These are phyloP conservation scores for Berghia stephanieae DNA, from an alignment of 1,140 invertebrate genomes.

Conservation along the genomic window DNA sequence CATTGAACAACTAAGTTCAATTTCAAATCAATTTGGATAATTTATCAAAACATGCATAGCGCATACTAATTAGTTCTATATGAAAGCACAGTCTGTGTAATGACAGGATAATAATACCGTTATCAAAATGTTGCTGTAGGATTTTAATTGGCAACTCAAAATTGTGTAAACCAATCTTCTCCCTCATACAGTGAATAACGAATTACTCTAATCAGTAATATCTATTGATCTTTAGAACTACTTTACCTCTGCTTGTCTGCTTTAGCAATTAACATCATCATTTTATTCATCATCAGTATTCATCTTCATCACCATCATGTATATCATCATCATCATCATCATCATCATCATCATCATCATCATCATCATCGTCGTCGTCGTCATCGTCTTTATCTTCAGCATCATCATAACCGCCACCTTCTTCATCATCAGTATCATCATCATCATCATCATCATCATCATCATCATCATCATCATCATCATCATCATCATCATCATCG, in stretches of 20 bases:
- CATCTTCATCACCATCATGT: not conserved
- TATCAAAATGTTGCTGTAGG: no score
- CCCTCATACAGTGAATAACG: no score
- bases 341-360: not conserved
- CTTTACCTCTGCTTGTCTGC: not conserved
- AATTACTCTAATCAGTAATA: no score
- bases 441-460: not conserved
- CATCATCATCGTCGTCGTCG: not conserved
- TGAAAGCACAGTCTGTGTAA: no score
- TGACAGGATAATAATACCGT: no score
- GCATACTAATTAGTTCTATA: no score
- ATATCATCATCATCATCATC: not conserved
- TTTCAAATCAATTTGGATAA: no score
- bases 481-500: constrained; percentile 19
- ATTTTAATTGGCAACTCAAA: no score
- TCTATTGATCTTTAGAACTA: no score
- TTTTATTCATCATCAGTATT: not conserved
- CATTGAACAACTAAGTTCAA: no score
- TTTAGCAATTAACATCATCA: not conserved
- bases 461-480: not conserved
- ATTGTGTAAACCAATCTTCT: no score
- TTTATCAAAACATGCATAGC: no score
- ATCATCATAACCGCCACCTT: not conserved
- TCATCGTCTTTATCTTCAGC: not conserved
- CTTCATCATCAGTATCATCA: not conserved